A percentile compares a stretch with the other conserved stretches of the same genome.
These are phyloP conservation scores for Leptinotarsa undecemlineata DNA, from an alignment of 1,140 invertebrate species.

Conservation along the genomic window DNA sequence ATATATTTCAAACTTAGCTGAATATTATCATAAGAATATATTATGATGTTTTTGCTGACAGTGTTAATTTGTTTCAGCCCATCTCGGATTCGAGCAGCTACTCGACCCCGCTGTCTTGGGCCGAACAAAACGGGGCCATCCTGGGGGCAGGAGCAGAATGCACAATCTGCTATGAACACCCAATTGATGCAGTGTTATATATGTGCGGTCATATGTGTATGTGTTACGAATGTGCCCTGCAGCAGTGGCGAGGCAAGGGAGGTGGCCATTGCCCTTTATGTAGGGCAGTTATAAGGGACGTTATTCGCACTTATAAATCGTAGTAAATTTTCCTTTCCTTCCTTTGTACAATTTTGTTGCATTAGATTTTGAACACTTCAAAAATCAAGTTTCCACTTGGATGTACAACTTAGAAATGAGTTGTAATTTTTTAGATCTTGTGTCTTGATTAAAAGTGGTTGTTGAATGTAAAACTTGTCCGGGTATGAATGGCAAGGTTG, in stretches of 20 bases:
- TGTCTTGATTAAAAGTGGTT: not conserved
- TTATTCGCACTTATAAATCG: slow-evolving; percentile 92
- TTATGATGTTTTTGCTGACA: not conserved
- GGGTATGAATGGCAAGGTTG: not conserved
- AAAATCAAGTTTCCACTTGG: not conserved
- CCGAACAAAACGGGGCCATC: slow-evolving; percentile 55
- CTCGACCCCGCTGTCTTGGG: slow-evolving; percentile 51
- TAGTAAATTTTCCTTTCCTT: slow-evolving; percentile 56
- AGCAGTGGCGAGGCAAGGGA: slow-evolving; percentile 87
- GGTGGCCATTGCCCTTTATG: slow-evolving; percentile 94
- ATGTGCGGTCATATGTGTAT: slow-evolving; percentile 99
- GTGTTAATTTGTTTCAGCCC: slow-evolving; percentile 53
- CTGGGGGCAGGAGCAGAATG: slow-evolving; percentile 72
- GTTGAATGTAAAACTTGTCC: not conserved
- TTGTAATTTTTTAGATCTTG: not conserved
- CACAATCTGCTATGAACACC: slow-evolving; percentile 92
- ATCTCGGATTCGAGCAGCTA: slow-evolving; percentile 53
- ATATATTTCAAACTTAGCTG: no score
- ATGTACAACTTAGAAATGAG: not conserved
- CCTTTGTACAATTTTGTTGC: no score
- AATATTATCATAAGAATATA: no score
- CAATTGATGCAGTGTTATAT: slow-evolving; percentile 91
- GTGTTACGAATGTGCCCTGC: slow-evolving; percentile 94
- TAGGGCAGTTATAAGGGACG: slow-evolving; percentile 87
- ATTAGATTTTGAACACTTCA: no score